Percentiles rank a stretch among this genome's conserved stretches.
Evolutionary conservation across 2,113 vertebrate genomes (phyloP).

Genomic region (Larimichthys crocea): DNA sequence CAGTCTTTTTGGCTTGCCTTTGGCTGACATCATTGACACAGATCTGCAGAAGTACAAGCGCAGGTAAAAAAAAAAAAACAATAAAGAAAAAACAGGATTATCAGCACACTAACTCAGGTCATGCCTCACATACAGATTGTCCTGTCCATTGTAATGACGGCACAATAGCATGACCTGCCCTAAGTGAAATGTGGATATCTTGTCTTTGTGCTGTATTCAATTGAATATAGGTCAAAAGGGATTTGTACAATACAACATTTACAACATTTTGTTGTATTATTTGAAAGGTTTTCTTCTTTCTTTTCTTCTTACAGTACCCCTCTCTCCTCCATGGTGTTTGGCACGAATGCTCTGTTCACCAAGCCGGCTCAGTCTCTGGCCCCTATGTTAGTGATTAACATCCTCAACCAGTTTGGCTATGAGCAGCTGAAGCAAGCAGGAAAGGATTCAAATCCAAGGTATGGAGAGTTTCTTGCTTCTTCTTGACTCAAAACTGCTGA

Average conservation of each 20-base stretch:
- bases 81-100: background rate
- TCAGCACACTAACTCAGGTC: background rate
- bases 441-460: slow-evolving; percentile 79
- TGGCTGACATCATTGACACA: slow-evolving; percentile 91
- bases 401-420: slow-evolving; percentile 91
- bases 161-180: too few species aligned
- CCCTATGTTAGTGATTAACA: slow-evolving; percentile 88
- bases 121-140: background rate
- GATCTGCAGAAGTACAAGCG: slow-evolving; percentile 88
- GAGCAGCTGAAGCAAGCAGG: slow-evolving; percentile 79
- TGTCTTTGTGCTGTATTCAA: too few species aligned
- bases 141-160: too few species aligned
- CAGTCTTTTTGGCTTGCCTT: slow-evolving; percentile 91
- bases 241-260: too few species aligned
- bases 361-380: slow-evolving; percentile 92
- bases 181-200: too few species aligned
- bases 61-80: slow-evolving; percentile 78
- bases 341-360: slow-evolving; percentile 92
- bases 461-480: slow-evolving; percentile 40
- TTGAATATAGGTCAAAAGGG: too few species aligned
- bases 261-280: background rate
- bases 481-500: background rate
- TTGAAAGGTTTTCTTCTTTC: background rate
- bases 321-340: slow-evolving; percentile 93
- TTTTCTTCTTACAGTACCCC: slow-evolving; percentile 81